Base-by-base conservation (phyloP, 2,113 vertebrate genomes). In the Pseudorhombus dupliciocellatus region DNA sequence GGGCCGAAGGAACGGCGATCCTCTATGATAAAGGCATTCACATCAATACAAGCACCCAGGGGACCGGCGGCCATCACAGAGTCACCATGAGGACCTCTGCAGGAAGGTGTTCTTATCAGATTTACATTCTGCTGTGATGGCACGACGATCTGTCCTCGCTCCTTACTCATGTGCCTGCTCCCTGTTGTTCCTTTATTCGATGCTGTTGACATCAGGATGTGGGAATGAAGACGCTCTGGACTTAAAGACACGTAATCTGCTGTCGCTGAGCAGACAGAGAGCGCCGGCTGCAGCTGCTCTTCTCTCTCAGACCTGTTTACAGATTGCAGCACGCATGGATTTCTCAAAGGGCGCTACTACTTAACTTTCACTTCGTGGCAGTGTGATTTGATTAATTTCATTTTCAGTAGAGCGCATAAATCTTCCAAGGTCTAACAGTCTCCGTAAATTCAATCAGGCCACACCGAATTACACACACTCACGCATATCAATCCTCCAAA, bases 21-120 rank as follows among this genome's bases (percentile, higher is more conserved):
- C 84, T 88, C 40, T 90, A 84, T 69, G 92, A 94, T 89, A 92
- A 90, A 74, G 87, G 84, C 61, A 85, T 84, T 76, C 85, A 86
- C 80, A 88, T 93, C 76, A 92, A 91, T 85, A 92, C 79, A 54
- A 76, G 80, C 65, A 80, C 88, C 75, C 78, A 54, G 79, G 88
- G 89, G 81, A 88, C 82, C 5, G 78, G 81, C 55, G 59, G 89
- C 83, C 77, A 79, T 60, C 84, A 85, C 54, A 46, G 65, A 72
- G 81, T 88, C 68, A 75, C 88, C 54, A 59, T 80, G 22, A 90
- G 77, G 87, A 87, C 79, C 88, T 92, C 71, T 83, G 88, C 75
- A 79, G 89, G 88, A 59, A 77, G 52, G 68, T 59, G 53, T 77
- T 87, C 75, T 77, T 66, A 66, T 68, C 50, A 20, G 52, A 53